Percentiles rank a stretch among this genome's conserved stretches.
Conservation (phyloP, 2,797 vertebrate genomes). For the Luscinia luscinia region DNA sequence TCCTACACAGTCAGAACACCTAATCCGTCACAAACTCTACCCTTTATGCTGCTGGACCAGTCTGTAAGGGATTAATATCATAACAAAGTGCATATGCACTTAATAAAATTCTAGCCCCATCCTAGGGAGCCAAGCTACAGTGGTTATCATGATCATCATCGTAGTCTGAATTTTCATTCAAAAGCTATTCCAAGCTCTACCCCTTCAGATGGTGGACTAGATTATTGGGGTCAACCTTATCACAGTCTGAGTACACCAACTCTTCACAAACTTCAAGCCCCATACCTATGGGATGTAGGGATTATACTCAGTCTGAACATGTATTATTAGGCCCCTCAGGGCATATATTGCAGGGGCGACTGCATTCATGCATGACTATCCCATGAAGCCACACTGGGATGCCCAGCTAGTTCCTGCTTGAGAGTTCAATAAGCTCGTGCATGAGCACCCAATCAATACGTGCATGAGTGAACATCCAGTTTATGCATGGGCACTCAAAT, state of each 20-base stretch:
- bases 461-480: not conserved
- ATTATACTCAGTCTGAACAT: not conserved
- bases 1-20: not conserved
- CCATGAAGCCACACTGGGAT: not conserved
- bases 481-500: not conserved
- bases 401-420: not conserved
- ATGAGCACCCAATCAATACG: not conserved
- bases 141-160: not conserved
- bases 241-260: not conserved
- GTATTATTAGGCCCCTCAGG: not conserved
- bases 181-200: not conserved
- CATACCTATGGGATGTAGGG: not conserved
- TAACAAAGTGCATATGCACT: not conserved
- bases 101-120: not conserved
- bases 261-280: not conserved
- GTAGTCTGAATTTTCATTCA: not conserved
- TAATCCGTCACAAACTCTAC: not conserved
- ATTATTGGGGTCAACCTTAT: not conserved
- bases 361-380: not conserved
- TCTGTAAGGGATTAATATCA: not conserved
- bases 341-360: not conserved
- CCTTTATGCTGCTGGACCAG: not conserved
- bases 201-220: not conserved
- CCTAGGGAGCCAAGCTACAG: not conserved
- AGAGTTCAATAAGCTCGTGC: not conserved